A percentile compares a stretch with the other conserved stretches of the same genome.
phyloP scores from a whole-genome alignment of 2,797 vertebrate species.

The Lepilemur ruficaudatus region DNA sequence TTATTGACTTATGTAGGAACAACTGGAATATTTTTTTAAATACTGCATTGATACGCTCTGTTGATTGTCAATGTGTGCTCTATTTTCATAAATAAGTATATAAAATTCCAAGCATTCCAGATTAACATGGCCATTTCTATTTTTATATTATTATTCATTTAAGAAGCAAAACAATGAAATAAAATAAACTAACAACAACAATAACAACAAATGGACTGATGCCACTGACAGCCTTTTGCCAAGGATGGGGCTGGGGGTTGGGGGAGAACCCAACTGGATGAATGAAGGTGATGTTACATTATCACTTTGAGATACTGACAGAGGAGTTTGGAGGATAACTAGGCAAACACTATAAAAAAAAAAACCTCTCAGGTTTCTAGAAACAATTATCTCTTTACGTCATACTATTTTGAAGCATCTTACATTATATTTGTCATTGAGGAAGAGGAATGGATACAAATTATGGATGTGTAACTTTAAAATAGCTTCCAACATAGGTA shows the following conservation, averaged over 20 bases:
- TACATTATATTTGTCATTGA: not conserved
- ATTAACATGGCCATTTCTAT: not conserved
- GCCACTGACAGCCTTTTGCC: not conserved
- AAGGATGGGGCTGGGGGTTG: not conserved
- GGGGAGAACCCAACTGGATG: not conserved
- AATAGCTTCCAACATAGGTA: not conserved
- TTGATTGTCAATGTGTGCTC: not conserved
- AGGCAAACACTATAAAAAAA: not conserved
- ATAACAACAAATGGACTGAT: not conserved
- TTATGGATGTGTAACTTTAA: not conserved
- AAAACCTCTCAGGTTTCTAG: not conserved
- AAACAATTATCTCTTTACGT: not conserved
- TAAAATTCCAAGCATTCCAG: constrained; percentile 19
- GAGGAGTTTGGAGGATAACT: not conserved
- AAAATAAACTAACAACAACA: not conserved
- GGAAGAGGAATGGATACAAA: not conserved
- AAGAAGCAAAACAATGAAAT: not conserved
- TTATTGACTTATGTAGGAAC: not conserved
- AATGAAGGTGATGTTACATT: not conserved
- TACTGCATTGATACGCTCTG: not conserved
- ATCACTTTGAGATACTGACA: not conserved
- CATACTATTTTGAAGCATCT: not conserved
- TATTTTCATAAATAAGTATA: not conserved
- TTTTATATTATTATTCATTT: not conserved
- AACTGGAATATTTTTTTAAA: not conserved